Base-by-base conservation (phyloP, 2,888 invertebrate species). In the Drosophila cognata region DNA sequence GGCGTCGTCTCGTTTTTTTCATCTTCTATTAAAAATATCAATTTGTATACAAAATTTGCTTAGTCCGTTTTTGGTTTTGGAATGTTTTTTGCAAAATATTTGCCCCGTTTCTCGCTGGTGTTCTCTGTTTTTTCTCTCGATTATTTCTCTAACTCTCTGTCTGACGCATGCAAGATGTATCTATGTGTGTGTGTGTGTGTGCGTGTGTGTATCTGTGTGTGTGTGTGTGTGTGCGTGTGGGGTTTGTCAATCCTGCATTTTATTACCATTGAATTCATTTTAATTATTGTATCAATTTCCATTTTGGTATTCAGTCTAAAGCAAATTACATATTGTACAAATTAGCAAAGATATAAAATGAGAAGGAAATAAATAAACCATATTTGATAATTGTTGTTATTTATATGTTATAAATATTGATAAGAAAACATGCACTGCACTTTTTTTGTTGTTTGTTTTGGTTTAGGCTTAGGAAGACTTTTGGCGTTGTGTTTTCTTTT, bases 391-490 rank as follows among this genome's bases (percentile, higher is more conserved):
- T 77, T 65, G 50, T 74, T 50, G 41, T 28, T 55, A 35, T 62
- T 62, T 65, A 43, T 18, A 43, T 31, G 25, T 53, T 31, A 13
- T 65, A 43, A 57, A 63, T 66, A 50, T 61, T 74, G 33, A 64
- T 70, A 50, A 68, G 73, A 79, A 79, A 79, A 79, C 73, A 77
- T 62, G 57, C 48, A 66, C 58, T 71, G 31, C 74, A 73, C 60
- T 80, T 38, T 68, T 71, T 72, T 21, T 64, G 38, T 38, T 41
- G 41, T 46, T 66, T 66, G 51, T 63, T 74, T 84, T 81, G 70
- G 70, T 79, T 78, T 79, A 84, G 82, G 84, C 79, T 82, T 82
- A 91, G 91, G 91, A 91, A 91, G 91, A 91, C 91, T 85, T 91
- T 91, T 90, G 86, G 91, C 91, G 86, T 91, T 91, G 88, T 82